phyloP scores from a whole-genome alignment of 2,113 vertebrate genomes.

The Eptesicus fuscus region DNA sequence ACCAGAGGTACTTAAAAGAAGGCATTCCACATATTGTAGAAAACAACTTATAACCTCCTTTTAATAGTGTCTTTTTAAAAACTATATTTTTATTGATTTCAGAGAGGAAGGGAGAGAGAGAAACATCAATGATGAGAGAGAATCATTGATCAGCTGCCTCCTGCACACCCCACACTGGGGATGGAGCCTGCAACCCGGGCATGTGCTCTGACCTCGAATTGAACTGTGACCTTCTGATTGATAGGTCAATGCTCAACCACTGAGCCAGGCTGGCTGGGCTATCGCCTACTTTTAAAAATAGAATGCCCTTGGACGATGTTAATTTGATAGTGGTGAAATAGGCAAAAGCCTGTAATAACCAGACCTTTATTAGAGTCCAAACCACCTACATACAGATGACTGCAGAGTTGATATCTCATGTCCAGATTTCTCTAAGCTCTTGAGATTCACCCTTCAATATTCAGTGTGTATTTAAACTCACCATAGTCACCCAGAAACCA shows the following conservation, averaged over 20 bases:
- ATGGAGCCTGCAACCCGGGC: too few relatives aligned
- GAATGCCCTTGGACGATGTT: neutral
- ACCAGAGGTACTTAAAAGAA: neutral
- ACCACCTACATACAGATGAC: neutral
- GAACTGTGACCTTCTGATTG: too few relatives aligned
- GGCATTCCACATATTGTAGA: neutral
- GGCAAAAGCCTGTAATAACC: neutral
- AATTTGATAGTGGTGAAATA: neutral
- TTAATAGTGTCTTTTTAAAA: neutral
- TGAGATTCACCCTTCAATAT: neutral
- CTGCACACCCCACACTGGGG: too few relatives aligned
- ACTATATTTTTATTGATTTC: too few relatives aligned
- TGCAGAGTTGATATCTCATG: neutral
- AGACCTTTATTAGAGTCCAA: neutral
- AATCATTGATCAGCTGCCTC: too few relatives aligned
- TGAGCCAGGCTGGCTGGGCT: too few relatives aligned
- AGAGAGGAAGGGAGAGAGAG: too few relatives aligned
- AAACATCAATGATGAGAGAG: too few relatives aligned
- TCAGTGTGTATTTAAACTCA: neutral
- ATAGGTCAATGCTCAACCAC: too few relatives aligned
- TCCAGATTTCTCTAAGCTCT: neutral
- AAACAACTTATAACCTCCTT: neutral
- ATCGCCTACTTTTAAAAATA: neutral
- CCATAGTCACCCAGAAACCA: neutral
- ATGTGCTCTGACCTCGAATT: too few relatives aligned